phyloP scores from a whole-genome alignment of 1,140 invertebrate species.

The Acromyrmex charruanus region DNA sequence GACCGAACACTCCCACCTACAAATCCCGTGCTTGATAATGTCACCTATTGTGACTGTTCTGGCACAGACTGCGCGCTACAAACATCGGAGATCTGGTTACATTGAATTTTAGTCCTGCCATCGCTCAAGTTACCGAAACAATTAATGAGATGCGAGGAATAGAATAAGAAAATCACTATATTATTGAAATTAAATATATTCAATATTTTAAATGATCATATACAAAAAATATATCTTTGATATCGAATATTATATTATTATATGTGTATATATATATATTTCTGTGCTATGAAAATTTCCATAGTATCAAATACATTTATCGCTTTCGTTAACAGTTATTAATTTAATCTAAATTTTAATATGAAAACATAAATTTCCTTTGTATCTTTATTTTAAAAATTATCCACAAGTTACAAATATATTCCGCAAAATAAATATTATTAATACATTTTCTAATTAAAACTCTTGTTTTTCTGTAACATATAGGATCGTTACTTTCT shows the following conservation, averaged over 20 bases:
- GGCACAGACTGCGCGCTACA: slow-evolving; percentile 44
- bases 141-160: background rate
- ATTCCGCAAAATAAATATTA: background rate
- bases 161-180: background rate
- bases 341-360: slow-evolving; percentile 13
- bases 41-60: slow-evolving; percentile 62
- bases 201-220: background rate
- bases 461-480: background rate
- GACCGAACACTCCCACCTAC: slow-evolving; percentile 46
- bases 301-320: background rate
- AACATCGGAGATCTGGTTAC: slow-evolving; percentile 55
- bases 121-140: slow-evolving; percentile 43
- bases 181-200: slow-evolving; percentile 6
- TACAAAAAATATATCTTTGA: background rate
- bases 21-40: slow-evolving; percentile 66
- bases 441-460: background rate
- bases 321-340: background rate
- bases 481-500: background rate
- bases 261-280: background rate
- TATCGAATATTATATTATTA: background rate
- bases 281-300: background rate
- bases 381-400: background rate
- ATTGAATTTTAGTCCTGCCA: slow-evolving; percentile 42
- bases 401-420: background rate
- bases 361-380: background rate